A percentile compares a stretch with the other conserved stretches of the same genome.
Evolutionary conservation across 2,113 vertebrate species (phyloP).

Genomic region (Daphoenositta chrysoptera): DNA sequence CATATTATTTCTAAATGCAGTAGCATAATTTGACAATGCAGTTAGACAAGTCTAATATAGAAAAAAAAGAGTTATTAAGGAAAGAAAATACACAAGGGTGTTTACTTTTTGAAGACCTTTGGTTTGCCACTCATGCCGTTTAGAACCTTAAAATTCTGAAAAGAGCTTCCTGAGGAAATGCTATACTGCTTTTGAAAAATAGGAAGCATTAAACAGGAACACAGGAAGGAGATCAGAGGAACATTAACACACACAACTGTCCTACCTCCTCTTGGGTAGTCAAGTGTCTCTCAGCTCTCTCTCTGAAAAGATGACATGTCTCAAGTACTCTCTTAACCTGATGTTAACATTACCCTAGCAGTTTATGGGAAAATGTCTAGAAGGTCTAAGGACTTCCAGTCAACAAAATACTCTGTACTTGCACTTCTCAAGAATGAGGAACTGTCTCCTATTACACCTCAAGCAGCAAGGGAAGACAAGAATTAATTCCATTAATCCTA

Average conservation of each 20-base stretch:
- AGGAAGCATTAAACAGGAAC: neutral
- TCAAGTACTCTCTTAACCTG: slow-evolving; percentile 37
- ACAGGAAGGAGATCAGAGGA: slow-evolving; percentile 15
- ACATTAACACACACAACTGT: neutral
- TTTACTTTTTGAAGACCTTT: neutral
- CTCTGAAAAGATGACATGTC: neutral
- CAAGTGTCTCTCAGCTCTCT: slow-evolving; percentile 2
- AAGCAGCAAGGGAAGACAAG: neutral
- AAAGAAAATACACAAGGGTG: neutral
- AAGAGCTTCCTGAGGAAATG: slow-evolving; percentile 22
- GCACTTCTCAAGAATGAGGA: neutral
- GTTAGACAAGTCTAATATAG: neutral
- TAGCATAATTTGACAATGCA: neutral
- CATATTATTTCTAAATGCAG: neutral
- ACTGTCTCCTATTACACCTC: neutral
- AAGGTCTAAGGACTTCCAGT: neutral
- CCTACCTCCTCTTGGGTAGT: neutral
- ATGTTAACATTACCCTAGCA: neutral
- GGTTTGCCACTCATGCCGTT: neutral
- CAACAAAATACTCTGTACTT: neutral
- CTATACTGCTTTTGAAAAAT: neutral
- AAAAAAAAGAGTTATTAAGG: neutral
- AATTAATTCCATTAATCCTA: neutral
- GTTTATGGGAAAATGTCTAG: neutral
- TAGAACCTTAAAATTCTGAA: neutral